Evolutionary conservation across 2,888 invertebrate genomes (phyloP), one percentile per base, ranked within the genome.

Genomic region (Hydrotaea cyrtoneurina): DNA sequence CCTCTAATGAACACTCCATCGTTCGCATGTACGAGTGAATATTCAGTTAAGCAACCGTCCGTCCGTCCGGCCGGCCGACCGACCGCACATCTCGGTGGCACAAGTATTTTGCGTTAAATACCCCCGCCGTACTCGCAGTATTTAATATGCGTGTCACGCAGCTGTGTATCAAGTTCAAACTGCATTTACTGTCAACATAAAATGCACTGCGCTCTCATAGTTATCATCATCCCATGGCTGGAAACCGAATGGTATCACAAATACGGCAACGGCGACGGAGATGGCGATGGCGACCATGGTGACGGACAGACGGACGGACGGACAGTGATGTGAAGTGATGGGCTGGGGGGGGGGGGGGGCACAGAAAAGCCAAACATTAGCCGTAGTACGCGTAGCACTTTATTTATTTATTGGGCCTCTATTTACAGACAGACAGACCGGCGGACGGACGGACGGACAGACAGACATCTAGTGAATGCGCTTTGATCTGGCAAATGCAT

Each of bases 121-220:
- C 31, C 31, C 7, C 3, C 31, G 31, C 31, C 62, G 31, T 31
- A 31, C 31, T 31, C 23, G 62, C n/a, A 62, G 31, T n/a, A 23
- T 21, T 89, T 89, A 89, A 89, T 88, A 90, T 90, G 89, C 90
- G 89, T 90, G 89, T 89, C 90, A 90, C 90, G 90, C 83, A 83
- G 78, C 86, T 85, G 88, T 88, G 88, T 88, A 90, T 90, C 90
- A 90, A 90, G 90, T 90, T 90, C 89, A 90, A 89, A 90, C 89
- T 90, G 90, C 89, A 88, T 88, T 89, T 87, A 88, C 89, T 90
- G 90, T 90, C 90, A 90, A 89, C 90, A 88, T 69, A 71, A 81
- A 83, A 79, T 78, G 86, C 80, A 85, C 71, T 82, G 85, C 78
- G 82, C 77, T 81, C 81, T 77, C 83, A 59, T 81, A 62, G 31